Conservation (phyloP, 2,797 vertebrate species). For the Acanthurus leucopareius region DNA sequence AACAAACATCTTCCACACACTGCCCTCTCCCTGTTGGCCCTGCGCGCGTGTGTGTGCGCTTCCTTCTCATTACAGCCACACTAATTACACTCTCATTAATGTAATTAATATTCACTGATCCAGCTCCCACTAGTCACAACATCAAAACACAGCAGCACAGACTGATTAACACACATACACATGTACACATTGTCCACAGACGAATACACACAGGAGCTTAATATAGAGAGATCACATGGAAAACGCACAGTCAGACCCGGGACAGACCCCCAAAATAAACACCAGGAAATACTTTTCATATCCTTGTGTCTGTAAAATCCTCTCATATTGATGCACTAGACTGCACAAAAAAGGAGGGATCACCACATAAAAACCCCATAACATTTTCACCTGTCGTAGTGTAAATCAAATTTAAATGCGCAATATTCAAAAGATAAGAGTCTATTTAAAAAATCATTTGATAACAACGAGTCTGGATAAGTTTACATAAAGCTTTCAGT, state of each 20-base stretch:
- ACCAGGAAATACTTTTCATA: background rate
- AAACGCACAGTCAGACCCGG: constrained; percentile 21
- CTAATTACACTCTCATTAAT: constrained; percentile 87
- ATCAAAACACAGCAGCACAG: constrained; percentile 80
- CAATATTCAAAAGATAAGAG: background rate
- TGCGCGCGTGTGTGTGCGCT: constrained; percentile 31
- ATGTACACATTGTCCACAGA: constrained; percentile 73
- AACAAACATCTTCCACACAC: constrained; percentile 68
- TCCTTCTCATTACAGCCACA: constrained; percentile 79
- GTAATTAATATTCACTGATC: constrained; percentile 87
- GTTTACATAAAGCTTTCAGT: constrained; percentile 2
- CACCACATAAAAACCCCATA: no score
- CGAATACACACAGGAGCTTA: constrained; percentile 63
- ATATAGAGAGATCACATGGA: constrained; percentile 61
- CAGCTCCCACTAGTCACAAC: constrained; percentile 83
- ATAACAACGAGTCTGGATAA: constrained; percentile 8
- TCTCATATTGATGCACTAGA: background rate
- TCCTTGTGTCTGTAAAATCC: background rate
- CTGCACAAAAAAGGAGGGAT: background rate
- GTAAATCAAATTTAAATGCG: no score
- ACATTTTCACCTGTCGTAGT: no score
- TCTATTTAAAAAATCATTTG: constrained; percentile 1
- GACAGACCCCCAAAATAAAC: background rate
- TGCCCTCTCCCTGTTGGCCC: constrained; percentile 71
- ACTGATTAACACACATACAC: constrained; percentile 77